Conservation (phyloP, 2,113 vertebrate genomes). For the Halichoeres trimaculatus region DNA sequence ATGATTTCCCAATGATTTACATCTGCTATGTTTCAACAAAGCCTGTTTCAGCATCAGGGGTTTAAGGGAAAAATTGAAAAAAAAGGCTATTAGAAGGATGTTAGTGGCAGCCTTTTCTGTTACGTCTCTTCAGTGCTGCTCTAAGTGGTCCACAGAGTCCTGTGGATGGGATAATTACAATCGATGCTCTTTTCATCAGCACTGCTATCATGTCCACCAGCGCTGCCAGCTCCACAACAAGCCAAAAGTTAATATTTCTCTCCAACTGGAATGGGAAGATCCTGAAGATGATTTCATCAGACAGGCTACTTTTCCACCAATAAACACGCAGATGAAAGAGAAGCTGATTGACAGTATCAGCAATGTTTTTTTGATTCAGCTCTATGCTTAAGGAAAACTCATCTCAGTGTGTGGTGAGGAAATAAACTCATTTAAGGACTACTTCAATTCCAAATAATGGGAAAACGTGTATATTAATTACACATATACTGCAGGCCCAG, state of each 20-base stretch:
- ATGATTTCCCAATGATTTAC: conserved; percentile 42
- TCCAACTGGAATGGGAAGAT: conserved; percentile 18
- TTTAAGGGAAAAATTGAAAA: conserved; percentile 8
- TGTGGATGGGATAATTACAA: conserved; percentile 51
- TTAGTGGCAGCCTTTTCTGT: conserved; percentile 25
- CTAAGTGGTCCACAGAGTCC: conserved; percentile 45
- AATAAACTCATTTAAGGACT: conserved; percentile 35
- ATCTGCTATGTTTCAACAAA: conserved; percentile 35
- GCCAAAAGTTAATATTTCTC: conserved; percentile 37
- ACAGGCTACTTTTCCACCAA: conserved; percentile 34
- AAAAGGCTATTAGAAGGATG: conserved; percentile 36
- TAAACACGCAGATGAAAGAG: conserved; percentile 6
- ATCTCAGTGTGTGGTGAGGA: conserved; percentile 5
- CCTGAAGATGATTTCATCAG: conserved; percentile 23
- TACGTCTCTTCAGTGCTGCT: conserved; percentile 15
- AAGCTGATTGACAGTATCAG: conserved; percentile 20
- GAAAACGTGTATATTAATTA: conserved; percentile 48
- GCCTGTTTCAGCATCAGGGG: conserved; percentile 32
- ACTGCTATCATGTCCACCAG: conserved; percentile 36
- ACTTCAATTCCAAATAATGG: conserved; percentile 43
- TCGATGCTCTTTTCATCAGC: conserved; percentile 58
- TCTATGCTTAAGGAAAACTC: conserved; percentile 14
- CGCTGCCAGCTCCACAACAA: conserved; percentile 19
- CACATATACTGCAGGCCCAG: conserved; percentile 39
- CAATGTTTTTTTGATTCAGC: conserved; percentile 18